Conservation (phyloP, 1,140 invertebrate species). For the Drosophila nikananu region DNA sequence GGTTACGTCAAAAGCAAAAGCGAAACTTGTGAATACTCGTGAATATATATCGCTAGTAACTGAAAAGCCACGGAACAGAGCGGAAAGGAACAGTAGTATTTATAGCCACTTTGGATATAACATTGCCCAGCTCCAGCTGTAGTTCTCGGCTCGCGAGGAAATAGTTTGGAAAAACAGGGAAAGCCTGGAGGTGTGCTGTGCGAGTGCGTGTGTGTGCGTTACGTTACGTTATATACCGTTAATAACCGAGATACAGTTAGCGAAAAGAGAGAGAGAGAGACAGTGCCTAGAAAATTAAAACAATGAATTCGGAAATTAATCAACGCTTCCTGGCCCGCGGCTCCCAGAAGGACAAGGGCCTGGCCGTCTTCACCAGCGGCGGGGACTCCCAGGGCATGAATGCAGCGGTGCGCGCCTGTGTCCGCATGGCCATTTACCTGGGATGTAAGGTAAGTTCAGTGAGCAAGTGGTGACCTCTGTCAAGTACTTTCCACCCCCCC, state of each 20-base stretch:
- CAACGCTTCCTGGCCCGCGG: slow-evolving; percentile 93
- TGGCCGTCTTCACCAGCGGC: slow-evolving; percentile 97
- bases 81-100: slow-evolving; percentile 56
- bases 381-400: slow-evolving; percentile 99
- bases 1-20: slow-evolving; percentile 73
- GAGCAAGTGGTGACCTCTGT: slow-evolving; percentile 59
- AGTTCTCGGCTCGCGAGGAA: slow-evolving; percentile 13
- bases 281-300: slow-evolving; percentile 16
- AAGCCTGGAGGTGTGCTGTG: slow-evolving; percentile 8
- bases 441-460: slow-evolving; percentile 82
- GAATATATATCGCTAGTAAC: slow-evolving; percentile 58
- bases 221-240: slow-evolving; percentile 30
- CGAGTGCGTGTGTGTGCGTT: slow-evolving; percentile 36
- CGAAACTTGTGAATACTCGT: slow-evolving; percentile 58
- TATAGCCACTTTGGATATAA: slow-evolving; percentile 48
- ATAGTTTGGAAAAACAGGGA: slow-evolving; percentile 21
- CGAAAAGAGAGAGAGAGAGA: slow-evolving; percentile 5
- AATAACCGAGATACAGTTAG: slow-evolving; percentile 30
- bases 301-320: slow-evolving; percentile 81
- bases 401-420: slow-evolving; percentile 98
- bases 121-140: slow-evolving; percentile 34
- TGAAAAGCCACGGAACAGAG: slow-evolving; percentile 71
- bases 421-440: slow-evolving; percentile 95
- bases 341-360: slow-evolving; percentile 95
- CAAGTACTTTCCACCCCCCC: slow-evolving; percentile 65